phyloP scores from a whole-genome alignment of 2,797 vertebrate species.

The Nyctibius grandis region DNA sequence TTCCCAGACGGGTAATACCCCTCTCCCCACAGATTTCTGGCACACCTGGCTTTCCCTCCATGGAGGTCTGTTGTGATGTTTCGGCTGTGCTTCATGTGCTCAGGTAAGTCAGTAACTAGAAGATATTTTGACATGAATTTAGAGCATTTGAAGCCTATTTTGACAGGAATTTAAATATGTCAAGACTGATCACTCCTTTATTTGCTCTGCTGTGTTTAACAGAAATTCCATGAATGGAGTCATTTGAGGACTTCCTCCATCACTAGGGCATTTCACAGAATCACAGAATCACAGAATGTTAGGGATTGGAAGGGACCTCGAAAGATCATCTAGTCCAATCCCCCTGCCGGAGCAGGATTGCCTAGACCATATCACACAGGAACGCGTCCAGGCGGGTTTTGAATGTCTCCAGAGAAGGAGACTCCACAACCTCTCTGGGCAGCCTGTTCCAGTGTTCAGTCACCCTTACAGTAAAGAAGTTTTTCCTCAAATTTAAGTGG shows the following conservation, averaged over 20 bases:
- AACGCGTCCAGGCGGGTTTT: too few species aligned
- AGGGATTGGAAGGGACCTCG: too few species aligned
- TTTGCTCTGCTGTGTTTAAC: not conserved
- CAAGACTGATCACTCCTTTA: not conserved
- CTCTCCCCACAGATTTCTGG: not conserved
- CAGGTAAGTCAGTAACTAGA: not conserved
- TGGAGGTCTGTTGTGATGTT: not conserved
- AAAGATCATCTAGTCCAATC: too few species aligned
- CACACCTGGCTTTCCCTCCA: fast-evolving
- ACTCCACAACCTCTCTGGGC: too few species aligned
- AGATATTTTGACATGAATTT: not conserved
- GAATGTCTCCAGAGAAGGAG: too few species aligned
- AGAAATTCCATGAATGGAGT: not conserved
- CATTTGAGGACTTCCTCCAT: not conserved
- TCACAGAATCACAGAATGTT: too few species aligned
- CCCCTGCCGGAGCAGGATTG: too few species aligned
- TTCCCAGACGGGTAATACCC: fast-evolving
- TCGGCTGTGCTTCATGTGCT: not conserved
- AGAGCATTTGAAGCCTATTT: not conserved
- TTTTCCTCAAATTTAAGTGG: too few species aligned
- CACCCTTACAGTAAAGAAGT: too few species aligned
- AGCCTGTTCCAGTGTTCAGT: too few species aligned
- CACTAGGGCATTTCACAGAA: not conserved
- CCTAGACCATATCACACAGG: too few species aligned
- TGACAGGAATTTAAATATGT: not conserved